A percentile compares a stretch with the other conserved stretches of the same genome.
These are phyloP conservation scores for Boulengeromyrus knoepffleri DNA, from an alignment of 2,113 vertebrate species.

Conservation along the genomic window DNA sequence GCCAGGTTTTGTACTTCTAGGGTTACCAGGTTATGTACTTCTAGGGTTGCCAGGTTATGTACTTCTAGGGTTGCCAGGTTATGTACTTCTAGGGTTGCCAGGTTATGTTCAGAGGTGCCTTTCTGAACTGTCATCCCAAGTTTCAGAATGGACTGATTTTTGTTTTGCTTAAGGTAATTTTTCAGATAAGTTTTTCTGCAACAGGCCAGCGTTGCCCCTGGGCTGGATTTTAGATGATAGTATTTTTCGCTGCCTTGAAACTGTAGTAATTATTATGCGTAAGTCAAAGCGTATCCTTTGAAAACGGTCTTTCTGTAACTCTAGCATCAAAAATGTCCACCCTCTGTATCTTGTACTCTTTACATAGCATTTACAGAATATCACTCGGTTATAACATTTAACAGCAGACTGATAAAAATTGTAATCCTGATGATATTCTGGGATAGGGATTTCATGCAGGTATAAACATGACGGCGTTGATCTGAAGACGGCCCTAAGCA, in stretches of 20 bases:
- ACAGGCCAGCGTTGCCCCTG: too few species aligned
- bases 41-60: background rate
- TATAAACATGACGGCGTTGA: background rate
- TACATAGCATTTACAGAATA: too few species aligned
- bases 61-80: background rate
- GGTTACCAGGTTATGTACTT: background rate
- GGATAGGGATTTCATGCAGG: background rate
- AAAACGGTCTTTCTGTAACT: too few species aligned
- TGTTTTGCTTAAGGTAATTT: too few species aligned
- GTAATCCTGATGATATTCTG: background rate
- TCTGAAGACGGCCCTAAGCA: background rate
- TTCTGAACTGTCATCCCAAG: background rate
- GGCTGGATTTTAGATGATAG: too few species aligned
- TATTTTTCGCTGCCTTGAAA: background rate
- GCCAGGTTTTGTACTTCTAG: background rate
- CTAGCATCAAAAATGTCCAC: too few species aligned
- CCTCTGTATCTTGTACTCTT: too few species aligned
- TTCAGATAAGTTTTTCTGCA: too few species aligned
- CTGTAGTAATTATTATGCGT: background rate
- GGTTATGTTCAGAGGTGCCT: background rate
- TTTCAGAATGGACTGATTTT: background rate
- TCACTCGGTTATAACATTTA: too few species aligned
- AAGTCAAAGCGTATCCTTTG: too few species aligned
- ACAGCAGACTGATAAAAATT: too few species aligned
- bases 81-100: background rate